Conservation (phyloP, 2,113 vertebrate species). For the Bos javanicus region DNA sequence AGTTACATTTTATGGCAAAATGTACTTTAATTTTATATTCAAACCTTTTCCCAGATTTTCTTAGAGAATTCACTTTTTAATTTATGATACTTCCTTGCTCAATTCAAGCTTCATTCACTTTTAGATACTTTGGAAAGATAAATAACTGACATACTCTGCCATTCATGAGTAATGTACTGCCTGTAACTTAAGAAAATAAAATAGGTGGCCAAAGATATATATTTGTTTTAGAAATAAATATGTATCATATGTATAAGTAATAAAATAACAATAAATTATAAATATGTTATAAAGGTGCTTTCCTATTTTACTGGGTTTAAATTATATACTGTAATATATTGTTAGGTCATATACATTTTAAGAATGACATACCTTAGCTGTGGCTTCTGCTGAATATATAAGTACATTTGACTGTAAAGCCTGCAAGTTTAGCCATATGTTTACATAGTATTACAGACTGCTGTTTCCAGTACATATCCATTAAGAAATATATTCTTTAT, state of each 20-base stretch:
- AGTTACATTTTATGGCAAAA: constrained; percentile 70
- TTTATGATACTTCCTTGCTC: constrained; percentile 63
- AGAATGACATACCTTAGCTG: constrained; percentile 39
- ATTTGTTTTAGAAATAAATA: constrained; percentile 67
- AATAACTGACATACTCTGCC: constrained; percentile 65
- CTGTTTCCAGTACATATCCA: not conserved
- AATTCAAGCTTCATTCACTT: constrained; percentile 71
- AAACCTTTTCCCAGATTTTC: constrained; percentile 62
- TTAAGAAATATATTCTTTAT: not conserved
- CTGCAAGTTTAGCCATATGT: not conserved
- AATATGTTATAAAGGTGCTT: constrained; percentile 48
- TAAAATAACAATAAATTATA: constrained; percentile 66
- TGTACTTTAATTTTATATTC: constrained; percentile 69
- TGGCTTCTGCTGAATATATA: constrained; percentile 11
- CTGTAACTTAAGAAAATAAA: constrained; percentile 62
- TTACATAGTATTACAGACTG: not conserved
- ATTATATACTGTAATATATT: constrained; percentile 39
- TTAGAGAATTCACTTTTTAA: constrained; percentile 65
- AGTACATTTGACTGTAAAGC: not conserved
- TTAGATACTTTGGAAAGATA: constrained; percentile 68
- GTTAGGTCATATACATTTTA: constrained; percentile 31
- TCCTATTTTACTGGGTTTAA: constrained; percentile 59
- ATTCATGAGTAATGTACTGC: constrained; percentile 60
- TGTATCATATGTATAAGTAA: constrained; percentile 68
- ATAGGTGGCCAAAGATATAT: constrained; percentile 47